phyloP scores from a whole-genome alignment of 2,797 vertebrate species.

The Dicrostonyx torquatus region DNA sequence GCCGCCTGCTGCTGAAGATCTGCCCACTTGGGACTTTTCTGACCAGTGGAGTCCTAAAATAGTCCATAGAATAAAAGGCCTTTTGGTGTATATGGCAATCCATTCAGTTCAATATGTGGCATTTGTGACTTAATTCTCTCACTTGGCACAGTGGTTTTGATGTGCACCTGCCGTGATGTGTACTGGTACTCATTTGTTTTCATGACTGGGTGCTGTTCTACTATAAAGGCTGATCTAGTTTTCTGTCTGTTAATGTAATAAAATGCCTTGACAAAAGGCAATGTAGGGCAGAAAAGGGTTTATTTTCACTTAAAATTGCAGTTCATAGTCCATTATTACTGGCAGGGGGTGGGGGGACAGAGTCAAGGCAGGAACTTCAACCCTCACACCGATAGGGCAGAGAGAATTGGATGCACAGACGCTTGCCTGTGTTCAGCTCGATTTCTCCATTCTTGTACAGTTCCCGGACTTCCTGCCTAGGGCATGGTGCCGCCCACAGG shows the following conservation, averaged over 20 bases:
- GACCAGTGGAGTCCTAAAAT: background rate
- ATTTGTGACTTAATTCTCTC: background rate
- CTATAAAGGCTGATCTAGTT: background rate
- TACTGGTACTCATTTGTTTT: background rate
- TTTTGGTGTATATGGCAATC: too few species aligned
- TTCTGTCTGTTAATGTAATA: background rate
- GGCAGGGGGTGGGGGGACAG: background rate
- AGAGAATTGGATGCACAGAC: background rate
- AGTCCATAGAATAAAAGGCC: background rate
- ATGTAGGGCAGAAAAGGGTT: background rate
- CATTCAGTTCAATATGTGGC: too few species aligned
- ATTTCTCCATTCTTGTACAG: background rate
- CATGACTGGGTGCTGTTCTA: too few species aligned
- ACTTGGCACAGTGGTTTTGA: background rate
- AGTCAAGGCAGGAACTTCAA: background rate
- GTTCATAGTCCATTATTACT: background rate
- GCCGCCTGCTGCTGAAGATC: background rate
- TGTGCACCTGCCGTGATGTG: too few species aligned
- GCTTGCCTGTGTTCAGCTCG: background rate
- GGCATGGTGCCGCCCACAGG: background rate
- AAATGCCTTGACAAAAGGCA: background rate
- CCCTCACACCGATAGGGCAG: background rate
- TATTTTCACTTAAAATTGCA: background rate
- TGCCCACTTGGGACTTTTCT: background rate
- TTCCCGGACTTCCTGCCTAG: background rate